phyloP scores from a whole-genome alignment of 2,888 invertebrate species.

The Aphelenchoides bicaudatus region DNA sequence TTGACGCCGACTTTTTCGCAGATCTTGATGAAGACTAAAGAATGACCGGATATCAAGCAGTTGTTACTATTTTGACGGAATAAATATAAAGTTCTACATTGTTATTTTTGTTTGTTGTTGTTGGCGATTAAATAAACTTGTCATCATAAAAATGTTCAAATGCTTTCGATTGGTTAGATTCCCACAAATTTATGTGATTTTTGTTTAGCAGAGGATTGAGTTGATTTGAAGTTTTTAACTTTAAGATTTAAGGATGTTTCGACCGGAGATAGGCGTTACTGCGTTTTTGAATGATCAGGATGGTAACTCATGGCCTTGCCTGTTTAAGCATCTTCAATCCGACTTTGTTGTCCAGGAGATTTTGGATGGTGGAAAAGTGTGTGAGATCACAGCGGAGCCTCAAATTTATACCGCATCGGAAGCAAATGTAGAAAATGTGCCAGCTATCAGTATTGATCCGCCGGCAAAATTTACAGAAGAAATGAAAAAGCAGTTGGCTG shows the following conservation, averaged over 20 bases:
- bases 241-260: slow-evolving; percentile 8
- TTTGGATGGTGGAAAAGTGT: slow-evolving; percentile 12
- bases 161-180: slow-evolving; percentile 1
- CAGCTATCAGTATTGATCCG: background rate
- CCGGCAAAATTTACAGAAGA: background rate
- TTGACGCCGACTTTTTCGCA: slow-evolving; percentile 4
- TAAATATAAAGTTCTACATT: background rate
- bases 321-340: slow-evolving; percentile 50
- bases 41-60: background rate
- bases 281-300: slow-evolving; percentile 10
- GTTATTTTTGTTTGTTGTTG: slow-evolving; percentile 4
- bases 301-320: slow-evolving; percentile 27
- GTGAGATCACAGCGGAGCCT: background rate
- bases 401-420: background rate
- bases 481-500: slow-evolving; percentile 8
- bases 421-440: slow-evolving; percentile 4
- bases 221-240: background rate
- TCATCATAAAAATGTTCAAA: background rate
- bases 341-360: slow-evolving; percentile 56
- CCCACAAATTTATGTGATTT: background rate
- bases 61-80: background rate
- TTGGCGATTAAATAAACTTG: background rate
- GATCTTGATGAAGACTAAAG: background rate
- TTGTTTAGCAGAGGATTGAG: background rate
- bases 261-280: slow-evolving; percentile 17